Evolutionary conservation across 2,113 vertebrate genomes (phyloP).

Genomic region (Phylloscopus trochiloides): DNA sequence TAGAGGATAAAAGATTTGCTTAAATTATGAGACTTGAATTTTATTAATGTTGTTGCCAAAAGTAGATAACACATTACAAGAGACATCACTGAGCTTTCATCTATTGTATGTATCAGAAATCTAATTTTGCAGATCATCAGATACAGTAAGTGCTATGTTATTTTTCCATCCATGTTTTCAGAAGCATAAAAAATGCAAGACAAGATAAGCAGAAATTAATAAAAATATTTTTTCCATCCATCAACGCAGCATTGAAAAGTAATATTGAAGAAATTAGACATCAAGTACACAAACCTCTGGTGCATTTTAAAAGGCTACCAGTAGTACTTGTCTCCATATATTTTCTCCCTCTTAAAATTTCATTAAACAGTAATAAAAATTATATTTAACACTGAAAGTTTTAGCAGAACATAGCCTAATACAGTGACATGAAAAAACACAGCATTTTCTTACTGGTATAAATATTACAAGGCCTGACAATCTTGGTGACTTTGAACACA

Average conservation of each 20-base stretch:
- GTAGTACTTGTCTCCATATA: background rate
- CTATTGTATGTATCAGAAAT: background rate
- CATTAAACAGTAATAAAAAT: background rate
- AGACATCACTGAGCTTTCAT: background rate
- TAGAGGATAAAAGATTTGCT: background rate
- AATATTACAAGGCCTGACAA: background rate
- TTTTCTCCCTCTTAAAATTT: background rate
- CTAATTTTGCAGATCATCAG: background rate
- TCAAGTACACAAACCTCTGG: background rate
- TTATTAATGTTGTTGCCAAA: background rate
- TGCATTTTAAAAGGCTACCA: background rate
- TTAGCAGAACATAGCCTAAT: background rate
- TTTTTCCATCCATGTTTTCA: slow-evolving; percentile 16
- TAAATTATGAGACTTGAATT: background rate
- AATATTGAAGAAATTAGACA: background rate
- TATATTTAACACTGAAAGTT: background rate
- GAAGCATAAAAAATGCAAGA: background rate
- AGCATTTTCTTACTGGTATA: background rate
- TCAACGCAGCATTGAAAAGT: background rate
- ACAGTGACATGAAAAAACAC: background rate
- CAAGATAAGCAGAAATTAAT: background rate
- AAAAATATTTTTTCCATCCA: background rate
- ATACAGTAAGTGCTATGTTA: background rate
- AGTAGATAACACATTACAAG: background rate
- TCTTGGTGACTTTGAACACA: background rate